These are phyloP conservation scores for Hydrotaea diabolus DNA, from an alignment of 2,888 invertebrate species.

Conservation along the genomic window DNA sequence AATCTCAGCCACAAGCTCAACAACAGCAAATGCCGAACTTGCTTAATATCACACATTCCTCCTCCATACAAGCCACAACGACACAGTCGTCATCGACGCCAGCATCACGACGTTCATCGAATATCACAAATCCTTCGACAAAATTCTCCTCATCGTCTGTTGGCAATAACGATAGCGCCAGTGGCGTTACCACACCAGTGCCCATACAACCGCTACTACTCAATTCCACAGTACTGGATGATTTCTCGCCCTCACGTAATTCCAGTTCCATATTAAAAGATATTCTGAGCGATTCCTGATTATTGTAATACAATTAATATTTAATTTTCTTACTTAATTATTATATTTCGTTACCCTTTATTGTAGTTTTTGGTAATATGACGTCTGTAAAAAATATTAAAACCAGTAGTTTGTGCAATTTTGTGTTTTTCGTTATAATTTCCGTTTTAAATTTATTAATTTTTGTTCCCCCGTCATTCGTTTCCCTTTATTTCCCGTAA, in stretches of 20 bases:
- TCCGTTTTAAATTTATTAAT: neutral
- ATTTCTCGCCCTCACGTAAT: slow-evolving; percentile 79
- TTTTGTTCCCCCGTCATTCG: too few species aligned
- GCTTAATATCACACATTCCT: slow-evolving; percentile 72
- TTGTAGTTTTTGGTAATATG: neutral
- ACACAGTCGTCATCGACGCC: neutral
- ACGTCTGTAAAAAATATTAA: neutral
- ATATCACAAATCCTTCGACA: slow-evolving; percentile 39
- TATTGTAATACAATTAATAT: slow-evolving; percentile 70
- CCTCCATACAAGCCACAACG: neutral
- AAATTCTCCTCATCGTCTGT: neutral
- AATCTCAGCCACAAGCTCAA: slow-evolving; percentile 78
- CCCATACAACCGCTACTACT: slow-evolving; percentile 75
- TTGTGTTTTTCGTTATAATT: slow-evolving; percentile 4
- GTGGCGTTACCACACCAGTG: slow-evolving; percentile 63
- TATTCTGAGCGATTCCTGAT: slow-evolving; percentile 80
- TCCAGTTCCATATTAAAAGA: slow-evolving; percentile 81
- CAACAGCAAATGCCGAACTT: slow-evolving; percentile 76
- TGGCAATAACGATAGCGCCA: slow-evolving; percentile 32
- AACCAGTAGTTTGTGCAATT: neutral
- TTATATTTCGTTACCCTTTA: neutral
- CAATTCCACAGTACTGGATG: slow-evolving; percentile 75
- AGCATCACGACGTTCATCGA: slow-evolving; percentile 58
- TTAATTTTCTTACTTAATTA: neutral
- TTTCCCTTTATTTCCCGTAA: slow-evolving; percentile 9